Conservation (phyloP, 2,797 vertebrate genomes). For the Spea hammondii region DNA sequence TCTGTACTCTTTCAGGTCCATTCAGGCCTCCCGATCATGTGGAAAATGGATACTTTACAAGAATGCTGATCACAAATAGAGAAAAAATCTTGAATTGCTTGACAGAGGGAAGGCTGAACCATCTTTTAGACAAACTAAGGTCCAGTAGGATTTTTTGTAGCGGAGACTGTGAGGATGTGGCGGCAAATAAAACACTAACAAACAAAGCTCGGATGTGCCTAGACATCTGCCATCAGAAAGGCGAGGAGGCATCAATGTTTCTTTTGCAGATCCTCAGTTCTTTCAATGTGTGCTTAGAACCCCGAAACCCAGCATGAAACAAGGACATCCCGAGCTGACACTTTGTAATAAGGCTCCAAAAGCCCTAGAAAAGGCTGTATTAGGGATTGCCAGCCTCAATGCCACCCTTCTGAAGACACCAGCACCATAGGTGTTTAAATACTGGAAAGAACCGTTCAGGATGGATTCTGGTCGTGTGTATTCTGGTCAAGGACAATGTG, state of each 20-base stretch:
- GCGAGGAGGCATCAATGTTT: conserved; percentile 14
- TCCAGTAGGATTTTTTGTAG: conserved; percentile 7
- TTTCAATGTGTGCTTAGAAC: no score
- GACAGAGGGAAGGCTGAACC: conserved; percentile 33
- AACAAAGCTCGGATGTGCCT: conserved; percentile 9
- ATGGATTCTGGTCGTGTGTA: no score
- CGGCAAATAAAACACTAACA: conserved; percentile 8
- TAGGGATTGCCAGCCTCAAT: no score
- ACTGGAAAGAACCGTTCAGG: no score
- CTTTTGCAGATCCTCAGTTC: not conserved
- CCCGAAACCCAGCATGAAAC: no score
- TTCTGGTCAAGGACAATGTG: no score
- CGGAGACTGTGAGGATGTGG: conserved; percentile 24
- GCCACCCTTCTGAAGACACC: no score
- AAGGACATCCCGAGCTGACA: no score
- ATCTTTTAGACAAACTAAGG: conserved; percentile 19
- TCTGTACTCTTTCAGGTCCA: not conserved
- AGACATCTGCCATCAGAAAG: conserved; percentile 30
- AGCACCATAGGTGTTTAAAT: no score
- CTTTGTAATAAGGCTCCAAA: no score
- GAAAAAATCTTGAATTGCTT: conserved; percentile 14
- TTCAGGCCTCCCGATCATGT: not conserved
- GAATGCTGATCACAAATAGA: conserved; percentile 6
- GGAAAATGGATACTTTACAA: not conserved
- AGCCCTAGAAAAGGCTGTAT: no score